These are phyloP conservation scores for Lycaon pictus DNA, from an alignment of 2,113 vertebrate genomes.

Conservation along the genomic window DNA sequence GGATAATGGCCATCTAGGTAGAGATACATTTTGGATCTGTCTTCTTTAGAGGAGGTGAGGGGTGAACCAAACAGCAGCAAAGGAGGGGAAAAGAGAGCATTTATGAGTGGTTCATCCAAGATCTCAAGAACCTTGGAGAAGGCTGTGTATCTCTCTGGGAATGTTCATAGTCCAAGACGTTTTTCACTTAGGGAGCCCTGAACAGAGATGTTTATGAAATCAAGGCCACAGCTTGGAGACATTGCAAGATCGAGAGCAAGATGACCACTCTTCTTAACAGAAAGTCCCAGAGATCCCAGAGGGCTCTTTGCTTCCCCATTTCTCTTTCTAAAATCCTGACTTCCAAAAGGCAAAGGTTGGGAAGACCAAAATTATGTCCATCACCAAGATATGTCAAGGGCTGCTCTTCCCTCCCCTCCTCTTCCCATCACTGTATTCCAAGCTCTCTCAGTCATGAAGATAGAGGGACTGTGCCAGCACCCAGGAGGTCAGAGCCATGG, in stretches of 20 bases:
- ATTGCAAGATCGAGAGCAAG: background rate
- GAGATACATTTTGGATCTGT: background rate
- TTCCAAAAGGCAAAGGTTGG: slow-evolving; percentile 21
- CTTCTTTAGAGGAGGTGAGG: background rate
- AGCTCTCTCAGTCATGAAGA: background rate
- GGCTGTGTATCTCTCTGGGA: background rate
- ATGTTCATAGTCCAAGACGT: background rate
- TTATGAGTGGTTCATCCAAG: background rate
- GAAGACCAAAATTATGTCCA: background rate
- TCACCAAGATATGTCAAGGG: background rate
- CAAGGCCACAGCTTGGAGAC: slow-evolving; percentile 37
- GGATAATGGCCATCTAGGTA: background rate
- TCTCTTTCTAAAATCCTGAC: slow-evolving; percentile 14
- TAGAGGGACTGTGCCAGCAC: background rate
- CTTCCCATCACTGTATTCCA: background rate
- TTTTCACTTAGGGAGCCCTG: slow-evolving; percentile 19
- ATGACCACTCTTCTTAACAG: background rate
- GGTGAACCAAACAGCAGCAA: background rate
- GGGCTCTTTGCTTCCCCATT: background rate
- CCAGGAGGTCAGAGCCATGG: background rate
- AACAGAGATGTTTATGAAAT: slow-evolving; percentile 48
- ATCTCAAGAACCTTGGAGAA: slow-evolving; percentile 7
- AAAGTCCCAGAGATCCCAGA: background rate
- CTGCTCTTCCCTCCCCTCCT: background rate
- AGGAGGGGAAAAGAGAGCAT: background rate